These are phyloP conservation scores for Sebastiscus tertius DNA, from an alignment of 2,797 vertebrate species.

Conservation along the genomic window DNA sequence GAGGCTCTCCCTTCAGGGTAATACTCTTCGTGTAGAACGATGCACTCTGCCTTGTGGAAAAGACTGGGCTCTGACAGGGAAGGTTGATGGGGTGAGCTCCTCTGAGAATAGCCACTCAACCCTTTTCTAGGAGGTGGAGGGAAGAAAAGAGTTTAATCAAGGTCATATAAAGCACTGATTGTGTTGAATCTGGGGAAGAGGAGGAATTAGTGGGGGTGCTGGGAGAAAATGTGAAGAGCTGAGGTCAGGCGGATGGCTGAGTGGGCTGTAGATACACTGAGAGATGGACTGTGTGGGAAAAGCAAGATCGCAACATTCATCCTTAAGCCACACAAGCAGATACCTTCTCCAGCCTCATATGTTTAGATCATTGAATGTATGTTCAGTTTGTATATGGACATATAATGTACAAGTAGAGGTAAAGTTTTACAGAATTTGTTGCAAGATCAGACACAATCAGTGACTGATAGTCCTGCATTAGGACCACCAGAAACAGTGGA, in stretches of 20 bases:
- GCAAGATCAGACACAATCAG: not conserved
- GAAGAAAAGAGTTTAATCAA: slow-evolving; percentile 50
- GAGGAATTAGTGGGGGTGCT: slow-evolving; percentile 32
- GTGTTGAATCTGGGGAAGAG: slow-evolving; percentile 34
- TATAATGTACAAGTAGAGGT: not conserved
- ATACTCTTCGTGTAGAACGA: slow-evolving; percentile 28
- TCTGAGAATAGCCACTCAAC: slow-evolving; percentile 55
- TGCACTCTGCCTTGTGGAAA: slow-evolving; percentile 41
- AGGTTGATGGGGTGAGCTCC: slow-evolving; percentile 67
- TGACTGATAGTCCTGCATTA: not conserved
- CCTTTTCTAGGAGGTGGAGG: slow-evolving; percentile 29
- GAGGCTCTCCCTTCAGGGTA: slow-evolving; percentile 16
- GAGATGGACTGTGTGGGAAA: slow-evolving; percentile 37
- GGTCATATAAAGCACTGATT: slow-evolving; percentile 56
- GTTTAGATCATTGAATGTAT: not conserved
- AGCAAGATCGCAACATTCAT: slow-evolving; percentile 18
- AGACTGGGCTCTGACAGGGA: slow-evolving; percentile 56
- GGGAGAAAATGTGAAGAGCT: slow-evolving; percentile 36
- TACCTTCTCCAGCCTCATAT: not conserved
- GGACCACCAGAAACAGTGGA: not conserved
- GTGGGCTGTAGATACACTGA: slow-evolving; percentile 23
- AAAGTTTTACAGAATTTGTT: not conserved
- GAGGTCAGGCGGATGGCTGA: slow-evolving; percentile 27
- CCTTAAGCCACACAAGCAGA: not conserved
- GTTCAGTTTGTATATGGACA: not conserved